Evolutionary conservation across 30 jellyfish, hydroid and myxozoan genomes (phyloP), one percentile per base, ranked within the genome.

Genomic region (Clytia hemisphaerica): DNA sequence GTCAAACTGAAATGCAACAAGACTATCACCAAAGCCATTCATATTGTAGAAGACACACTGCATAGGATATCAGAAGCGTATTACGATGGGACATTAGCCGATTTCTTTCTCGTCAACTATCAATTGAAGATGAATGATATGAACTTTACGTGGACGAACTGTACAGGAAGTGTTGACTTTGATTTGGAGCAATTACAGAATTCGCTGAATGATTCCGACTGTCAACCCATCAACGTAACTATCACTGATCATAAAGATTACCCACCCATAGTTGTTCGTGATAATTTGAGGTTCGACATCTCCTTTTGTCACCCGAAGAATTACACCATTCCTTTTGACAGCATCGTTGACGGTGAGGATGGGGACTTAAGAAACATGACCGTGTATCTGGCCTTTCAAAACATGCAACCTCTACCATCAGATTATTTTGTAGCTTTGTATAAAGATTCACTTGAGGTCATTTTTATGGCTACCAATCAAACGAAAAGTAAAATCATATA

Each of bases 261-360:
- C 1, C 81, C 81, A 24, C 81, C 81, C 0, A 37, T 42, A 19
- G 85, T 48, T 9, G 40, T 22, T 12, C 29, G 22, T 6, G 44
- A 34, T 30, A 34, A 37, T 14, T 22, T 45, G 15, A 19, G 75
- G 24, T 6, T 59, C 2, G 62, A 49, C 15, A 72, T 68, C 5
- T 19, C 51, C 16, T 59, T 37, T 0, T 61, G 87, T 18, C 32
- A 40, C 19, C 25, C 5, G 18, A 61, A 44, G 38, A 55, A 34
- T 0, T 65, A 29, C 51, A 27, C 61, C 21, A 24, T 75, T 24
- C 87, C 87, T 6, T 22, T 27, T 10, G 77, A 75, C 42, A 54
- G 85, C 5, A 61, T 75, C 54, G 6, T 30, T 26, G 87, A 75
- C 33, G 2, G 29, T 6, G 87, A 75, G 40, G 85, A 64, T 42